Percentiles rank a stretch among this genome's conserved stretches.
Evolutionary conservation across 2,113 vertebrate genomes (phyloP).

Genomic region (Petrocephalus microphthalmus): DNA sequence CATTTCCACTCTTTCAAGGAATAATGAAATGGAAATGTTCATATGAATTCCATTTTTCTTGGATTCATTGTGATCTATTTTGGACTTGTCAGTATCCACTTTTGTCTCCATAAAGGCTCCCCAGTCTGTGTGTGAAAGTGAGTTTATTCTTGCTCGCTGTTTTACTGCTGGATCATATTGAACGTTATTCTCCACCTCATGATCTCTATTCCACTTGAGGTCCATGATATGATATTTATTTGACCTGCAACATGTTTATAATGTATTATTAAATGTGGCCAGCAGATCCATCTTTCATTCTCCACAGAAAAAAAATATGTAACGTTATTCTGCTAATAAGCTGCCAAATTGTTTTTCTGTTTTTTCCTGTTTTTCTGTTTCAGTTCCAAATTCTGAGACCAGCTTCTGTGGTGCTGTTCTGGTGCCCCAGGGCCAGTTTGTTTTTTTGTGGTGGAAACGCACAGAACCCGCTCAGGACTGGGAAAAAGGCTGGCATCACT

Average conservation of each 20-base stretch:
- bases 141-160: neutral
- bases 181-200: neutral
- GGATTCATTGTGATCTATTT: too few relatives aligned
- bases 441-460: neutral
- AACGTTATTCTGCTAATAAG: neutral
- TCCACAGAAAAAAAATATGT: neutral
- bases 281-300: neutral
- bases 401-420: neutral
- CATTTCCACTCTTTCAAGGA: too few relatives aligned
- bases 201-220: neutral
- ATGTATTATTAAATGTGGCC: neutral
- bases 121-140: neutral
- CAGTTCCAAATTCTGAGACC: neutral
- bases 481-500: neutral
- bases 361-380: too few relatives aligned
- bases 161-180: neutral
- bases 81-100: neutral
- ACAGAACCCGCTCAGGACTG: neutral
- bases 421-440: neutral
- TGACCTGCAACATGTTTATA: neutral
- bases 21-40: too few relatives aligned
- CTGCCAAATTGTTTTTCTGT: too few relatives aligned
- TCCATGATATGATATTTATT: neutral
- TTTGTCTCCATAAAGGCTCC: neutral
- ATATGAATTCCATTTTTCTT: too few relatives aligned